Evolutionary conservation across 2,113 vertebrate species (phyloP).

Genomic region (Meles meles): DNA sequence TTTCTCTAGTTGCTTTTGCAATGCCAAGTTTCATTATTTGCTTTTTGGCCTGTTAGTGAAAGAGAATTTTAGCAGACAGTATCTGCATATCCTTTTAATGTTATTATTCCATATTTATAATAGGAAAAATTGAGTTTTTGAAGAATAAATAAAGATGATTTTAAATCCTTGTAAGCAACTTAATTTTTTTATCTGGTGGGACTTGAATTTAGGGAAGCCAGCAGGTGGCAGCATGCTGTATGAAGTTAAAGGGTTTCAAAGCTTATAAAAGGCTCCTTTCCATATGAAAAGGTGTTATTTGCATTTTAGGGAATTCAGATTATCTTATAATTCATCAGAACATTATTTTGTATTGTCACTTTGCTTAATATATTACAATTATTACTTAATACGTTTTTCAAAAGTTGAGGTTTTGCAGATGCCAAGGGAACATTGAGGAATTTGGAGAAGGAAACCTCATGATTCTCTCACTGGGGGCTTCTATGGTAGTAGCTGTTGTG

Average conservation of each 20-base stretch:
- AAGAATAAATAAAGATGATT: slow-evolving; percentile 8
- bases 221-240: slow-evolving; percentile 64
- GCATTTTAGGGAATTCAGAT: not conserved
- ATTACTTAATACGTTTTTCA: not conserved
- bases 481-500: not conserved
- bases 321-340: not conserved
- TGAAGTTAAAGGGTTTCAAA: slow-evolving; percentile 30
- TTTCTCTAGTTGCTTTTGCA: slow-evolving; percentile 9
- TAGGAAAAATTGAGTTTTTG: not conserved
- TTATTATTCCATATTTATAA: not conserved
- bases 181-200: not conserved
- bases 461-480: not conserved
- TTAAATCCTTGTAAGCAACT: not conserved
- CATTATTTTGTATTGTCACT: not conserved
- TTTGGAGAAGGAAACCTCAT: not conserved
- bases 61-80: not conserved
- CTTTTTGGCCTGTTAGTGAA: slow-evolving; percentile 11
- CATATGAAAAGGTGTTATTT: not conserved
- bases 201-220: slow-evolving; percentile 51
- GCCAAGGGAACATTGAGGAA: not conserved
- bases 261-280: not conserved
- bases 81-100: not conserved
- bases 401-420: slow-evolving; percentile 31
- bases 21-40: not conserved
- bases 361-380: not conserved